phyloP scores from a whole-genome alignment of 2,888 invertebrate species.

The Sericinus montela region DNA sequence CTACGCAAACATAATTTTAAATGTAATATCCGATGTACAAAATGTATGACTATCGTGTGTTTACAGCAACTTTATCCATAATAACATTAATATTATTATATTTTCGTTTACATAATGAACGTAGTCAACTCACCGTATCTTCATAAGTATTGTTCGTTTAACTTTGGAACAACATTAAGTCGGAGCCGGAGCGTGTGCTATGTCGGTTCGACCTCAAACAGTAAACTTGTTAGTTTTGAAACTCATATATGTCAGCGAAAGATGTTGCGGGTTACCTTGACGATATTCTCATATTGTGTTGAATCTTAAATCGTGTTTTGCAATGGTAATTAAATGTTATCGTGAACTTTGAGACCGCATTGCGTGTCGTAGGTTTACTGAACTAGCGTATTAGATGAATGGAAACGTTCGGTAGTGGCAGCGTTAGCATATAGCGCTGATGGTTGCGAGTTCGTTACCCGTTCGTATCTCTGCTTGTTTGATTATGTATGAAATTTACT shows the following conservation, averaged over 20 bases:
- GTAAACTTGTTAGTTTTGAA: slow-evolving; percentile 33
- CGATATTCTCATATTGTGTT: slow-evolving; percentile 22
- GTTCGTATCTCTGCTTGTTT: no score
- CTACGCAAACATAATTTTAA: no score
- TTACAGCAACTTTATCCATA: slow-evolving; percentile 5
- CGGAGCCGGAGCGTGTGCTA: slow-evolving; percentile 23
- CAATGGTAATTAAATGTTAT: slow-evolving; percentile 17
- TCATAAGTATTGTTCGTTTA: slow-evolving; percentile 22
- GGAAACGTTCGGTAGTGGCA: no score
- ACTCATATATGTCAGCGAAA: slow-evolving; percentile 43
- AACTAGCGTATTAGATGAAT: no score
- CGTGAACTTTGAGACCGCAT: not conserved
- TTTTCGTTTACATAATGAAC: slow-evolving; percentile 12
- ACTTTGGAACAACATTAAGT: slow-evolving; percentile 24
- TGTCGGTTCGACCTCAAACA: slow-evolving; percentile 29
- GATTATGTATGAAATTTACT: no score
- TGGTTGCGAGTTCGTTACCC: no score
- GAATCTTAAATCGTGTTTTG: slow-evolving; percentile 30
- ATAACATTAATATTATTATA: slow-evolving; percentile 12
- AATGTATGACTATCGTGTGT: slow-evolving; percentile 1
- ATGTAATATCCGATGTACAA: not conserved
- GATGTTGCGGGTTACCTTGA: slow-evolving; percentile 33
- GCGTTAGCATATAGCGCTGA: no score
- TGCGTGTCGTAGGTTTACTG: no score
- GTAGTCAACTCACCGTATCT: slow-evolving; percentile 22